Conservation (phyloP, 1,140 invertebrate genomes). For the Drosophila simulans region DNA sequence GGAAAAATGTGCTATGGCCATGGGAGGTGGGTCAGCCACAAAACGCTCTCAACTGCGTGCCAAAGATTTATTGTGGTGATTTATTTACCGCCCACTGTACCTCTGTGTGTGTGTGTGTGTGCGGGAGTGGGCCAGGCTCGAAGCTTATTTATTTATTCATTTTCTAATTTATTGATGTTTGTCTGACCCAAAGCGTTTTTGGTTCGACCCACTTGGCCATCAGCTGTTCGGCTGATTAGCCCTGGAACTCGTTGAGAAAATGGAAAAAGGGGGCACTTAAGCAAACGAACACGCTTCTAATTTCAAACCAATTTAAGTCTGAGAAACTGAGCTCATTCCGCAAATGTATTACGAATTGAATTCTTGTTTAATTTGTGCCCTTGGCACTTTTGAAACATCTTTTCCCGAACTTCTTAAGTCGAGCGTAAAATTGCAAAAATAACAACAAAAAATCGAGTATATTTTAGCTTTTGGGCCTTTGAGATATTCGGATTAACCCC, state of each 20-base stretch:
- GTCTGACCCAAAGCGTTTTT: conserved; percentile 75
- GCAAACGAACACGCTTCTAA: conserved; percentile 29
- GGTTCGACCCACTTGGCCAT: conserved; percentile 16
- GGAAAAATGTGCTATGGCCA: conserved; percentile 61
- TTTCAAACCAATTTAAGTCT: conserved; percentile 29
- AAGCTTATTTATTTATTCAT: conserved; percentile 83
- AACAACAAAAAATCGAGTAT: not conserved
- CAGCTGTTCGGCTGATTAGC: conserved; percentile 72
- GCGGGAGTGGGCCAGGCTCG: conserved; percentile 30
- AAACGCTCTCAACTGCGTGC: conserved; percentile 67
- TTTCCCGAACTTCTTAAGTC: not conserved
- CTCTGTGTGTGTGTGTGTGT: not conserved
- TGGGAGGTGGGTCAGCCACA: conserved; percentile 15
- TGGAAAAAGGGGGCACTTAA: conserved; percentile 17
- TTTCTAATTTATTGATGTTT: conserved; percentile 84
- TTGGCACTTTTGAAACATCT: conserved; percentile 1
- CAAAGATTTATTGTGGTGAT: conserved; percentile 83
- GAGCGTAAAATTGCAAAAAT: not conserved
- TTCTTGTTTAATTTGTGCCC: conserved; percentile 4
- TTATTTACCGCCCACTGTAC: conserved; percentile 56
- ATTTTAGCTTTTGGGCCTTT: not conserved
- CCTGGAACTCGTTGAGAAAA: conserved; percentile 13
- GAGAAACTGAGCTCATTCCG: conserved; percentile 5
- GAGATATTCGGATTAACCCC: not conserved
- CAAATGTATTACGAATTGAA: conserved; percentile 5